phyloP scores from a whole-genome alignment of 2,113 vertebrate species.

The Lamprotornis superbus region DNA sequence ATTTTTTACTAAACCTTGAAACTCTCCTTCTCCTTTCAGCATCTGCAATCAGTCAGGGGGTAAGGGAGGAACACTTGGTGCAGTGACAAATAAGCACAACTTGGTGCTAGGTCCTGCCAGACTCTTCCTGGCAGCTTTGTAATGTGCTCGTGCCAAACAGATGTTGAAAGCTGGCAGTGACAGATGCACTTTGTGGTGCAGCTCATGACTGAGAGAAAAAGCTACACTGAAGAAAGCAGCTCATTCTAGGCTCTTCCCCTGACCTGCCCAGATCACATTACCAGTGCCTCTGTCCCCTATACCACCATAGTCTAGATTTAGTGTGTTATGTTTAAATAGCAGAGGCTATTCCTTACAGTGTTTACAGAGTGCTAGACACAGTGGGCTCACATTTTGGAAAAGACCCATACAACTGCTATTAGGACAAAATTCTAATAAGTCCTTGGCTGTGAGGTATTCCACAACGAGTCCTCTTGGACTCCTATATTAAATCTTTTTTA shows the following conservation, averaged over 20 bases:
- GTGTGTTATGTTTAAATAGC: not conserved
- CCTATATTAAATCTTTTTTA: not conserved
- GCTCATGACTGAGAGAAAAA: not conserved
- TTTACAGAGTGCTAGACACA: not conserved
- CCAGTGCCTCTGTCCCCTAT: not conserved
- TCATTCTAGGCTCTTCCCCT: not conserved
- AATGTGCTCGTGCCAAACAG: not conserved
- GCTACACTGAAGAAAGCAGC: not conserved
- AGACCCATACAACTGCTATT: not conserved
- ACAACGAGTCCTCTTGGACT: not conserved
- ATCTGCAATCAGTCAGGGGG: not conserved
- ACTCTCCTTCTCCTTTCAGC: not conserved
- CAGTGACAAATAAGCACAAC: not conserved
- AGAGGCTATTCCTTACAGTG: not conserved
- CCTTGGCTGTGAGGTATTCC: not conserved
- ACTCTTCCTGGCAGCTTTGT: not conserved
- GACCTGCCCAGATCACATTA: not conserved
- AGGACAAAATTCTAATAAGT: not conserved
- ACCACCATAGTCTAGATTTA: not conserved
- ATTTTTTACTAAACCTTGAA: not conserved
- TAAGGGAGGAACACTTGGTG: not conserved
- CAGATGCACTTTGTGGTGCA: not conserved
- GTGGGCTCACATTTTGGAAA: not conserved
- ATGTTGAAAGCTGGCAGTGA: not conserved
- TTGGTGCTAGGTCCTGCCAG: not conserved